These are phyloP conservation scores for Chirona hameri DNA, from an alignment of 2,888 invertebrate genomes.

Conservation along the genomic window DNA sequence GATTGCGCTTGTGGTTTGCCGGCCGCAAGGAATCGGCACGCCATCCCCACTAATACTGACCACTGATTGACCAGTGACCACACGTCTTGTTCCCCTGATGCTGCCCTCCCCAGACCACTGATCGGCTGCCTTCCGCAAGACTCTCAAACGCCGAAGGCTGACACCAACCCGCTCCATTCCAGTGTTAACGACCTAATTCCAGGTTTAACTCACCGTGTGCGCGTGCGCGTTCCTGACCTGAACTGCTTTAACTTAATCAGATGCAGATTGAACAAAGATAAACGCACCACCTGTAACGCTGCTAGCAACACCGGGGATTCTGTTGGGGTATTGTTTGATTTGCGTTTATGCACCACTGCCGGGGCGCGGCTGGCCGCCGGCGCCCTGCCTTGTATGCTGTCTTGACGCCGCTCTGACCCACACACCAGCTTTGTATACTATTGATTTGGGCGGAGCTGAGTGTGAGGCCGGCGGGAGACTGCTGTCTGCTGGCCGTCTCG, in stretches of 20 bases:
- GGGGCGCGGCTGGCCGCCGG: not conserved
- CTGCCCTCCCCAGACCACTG: not conserved
- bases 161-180: no score
- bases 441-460: not conserved
- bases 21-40: not conserved
- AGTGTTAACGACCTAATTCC: not conserved
- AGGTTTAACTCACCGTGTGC: not conserved
- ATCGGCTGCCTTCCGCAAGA: not conserved
- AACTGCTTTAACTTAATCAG: not conserved
- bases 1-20: not conserved
- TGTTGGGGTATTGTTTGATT: not conserved
- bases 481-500: no score
- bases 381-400: not conserved
- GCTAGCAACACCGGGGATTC: not conserved
- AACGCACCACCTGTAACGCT: conserved; percentile 25
- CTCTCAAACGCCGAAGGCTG: no score
- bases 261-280: not conserved
- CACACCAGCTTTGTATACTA: not conserved
- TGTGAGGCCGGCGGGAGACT: not conserved
- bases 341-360: not conserved
- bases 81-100: not conserved
- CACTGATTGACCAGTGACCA: not conserved
- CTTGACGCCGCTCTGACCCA: not conserved
- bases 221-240: not conserved
- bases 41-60: not conserved